Conservation (phyloP, 2,113 vertebrate species). For the Salvelinus namaycush region DNA sequence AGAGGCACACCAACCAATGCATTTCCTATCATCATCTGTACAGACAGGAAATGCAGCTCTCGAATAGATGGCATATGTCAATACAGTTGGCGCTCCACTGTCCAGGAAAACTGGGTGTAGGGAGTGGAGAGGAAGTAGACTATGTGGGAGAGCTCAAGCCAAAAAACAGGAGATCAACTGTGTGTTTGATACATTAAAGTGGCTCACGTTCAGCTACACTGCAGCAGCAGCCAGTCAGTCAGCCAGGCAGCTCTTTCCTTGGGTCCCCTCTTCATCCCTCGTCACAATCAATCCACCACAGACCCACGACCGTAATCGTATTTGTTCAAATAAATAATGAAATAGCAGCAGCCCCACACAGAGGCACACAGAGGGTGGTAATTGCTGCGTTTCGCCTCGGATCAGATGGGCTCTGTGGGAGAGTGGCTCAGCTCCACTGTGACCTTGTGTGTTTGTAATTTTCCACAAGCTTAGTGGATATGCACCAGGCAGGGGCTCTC, state of each 20-base stretch:
- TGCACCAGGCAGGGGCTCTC: constrained; percentile 46
- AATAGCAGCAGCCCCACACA: constrained; percentile 59
- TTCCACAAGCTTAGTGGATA: constrained; percentile 72
- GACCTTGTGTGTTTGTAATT: constrained; percentile 74
- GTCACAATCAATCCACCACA: constrained; percentile 68
- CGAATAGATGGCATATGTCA: constrained; percentile 55
- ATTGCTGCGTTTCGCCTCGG: constrained; percentile 70
- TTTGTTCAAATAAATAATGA: constrained; percentile 79
- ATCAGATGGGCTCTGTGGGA: constrained; percentile 76
- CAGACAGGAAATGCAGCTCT: constrained; percentile 26
- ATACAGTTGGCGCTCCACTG: constrained; percentile 38
- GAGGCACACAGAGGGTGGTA: constrained; percentile 63
- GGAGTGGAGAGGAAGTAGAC: constrained; percentile 8
- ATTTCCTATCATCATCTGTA: constrained; percentile 14
- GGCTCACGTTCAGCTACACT: constrained; percentile 37
- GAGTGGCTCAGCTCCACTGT: constrained; percentile 64
- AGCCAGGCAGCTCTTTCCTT: constrained; percentile 24
- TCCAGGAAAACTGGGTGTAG: constrained; percentile 47
- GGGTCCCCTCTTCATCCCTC: constrained; percentile 56
- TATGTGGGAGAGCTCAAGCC: constrained; percentile 23
- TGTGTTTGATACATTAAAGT: constrained; percentile 51
- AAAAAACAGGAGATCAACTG: constrained; percentile 40
- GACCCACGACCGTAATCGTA: constrained; percentile 64
- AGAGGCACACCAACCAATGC: neutral
- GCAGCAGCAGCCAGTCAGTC: neutral